Percentiles rank a stretch among this genome's conserved stretches.
Conservation (phyloP, 2,888 invertebrate species). For the Dexiosoma caninum region DNA sequence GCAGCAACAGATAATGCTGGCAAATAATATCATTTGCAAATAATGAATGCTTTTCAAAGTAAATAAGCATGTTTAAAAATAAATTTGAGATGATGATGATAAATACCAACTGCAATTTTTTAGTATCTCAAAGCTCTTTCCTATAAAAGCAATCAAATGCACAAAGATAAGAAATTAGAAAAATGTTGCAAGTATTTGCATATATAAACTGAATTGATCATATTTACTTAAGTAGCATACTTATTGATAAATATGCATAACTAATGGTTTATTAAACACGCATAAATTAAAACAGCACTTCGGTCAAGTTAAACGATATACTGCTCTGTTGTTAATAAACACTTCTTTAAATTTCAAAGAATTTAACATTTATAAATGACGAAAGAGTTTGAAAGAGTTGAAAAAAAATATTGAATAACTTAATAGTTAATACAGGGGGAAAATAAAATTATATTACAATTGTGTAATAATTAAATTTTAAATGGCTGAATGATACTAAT, state of each 20-base stretch:
- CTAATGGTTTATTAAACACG: conserved; percentile 51
- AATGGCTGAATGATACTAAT: no score
- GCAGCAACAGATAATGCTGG: conserved; percentile 9
- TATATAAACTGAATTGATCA: conserved; percentile 33
- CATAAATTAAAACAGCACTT: conserved; percentile 57
- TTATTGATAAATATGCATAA: conserved; percentile 59
- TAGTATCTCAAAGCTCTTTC: not conserved
- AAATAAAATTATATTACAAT: not conserved
- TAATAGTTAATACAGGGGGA: not conserved
- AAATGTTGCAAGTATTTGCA: no score
- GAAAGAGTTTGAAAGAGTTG: not conserved
- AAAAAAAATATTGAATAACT: not conserved
- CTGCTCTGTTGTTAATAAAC: not conserved
- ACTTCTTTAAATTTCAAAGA: conserved; percentile 7
- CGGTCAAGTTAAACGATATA: not conserved
- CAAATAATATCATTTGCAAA: conserved; percentile 37
- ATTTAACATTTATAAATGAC: conserved; percentile 35
- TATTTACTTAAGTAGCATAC: conserved; percentile 18
- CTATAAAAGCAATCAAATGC: not conserved
- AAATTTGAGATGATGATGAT: conserved; percentile 40
- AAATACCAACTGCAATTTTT: conserved; percentile 37
- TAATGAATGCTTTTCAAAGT: conserved; percentile 36
- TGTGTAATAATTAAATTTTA: no score
- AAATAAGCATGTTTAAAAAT: conserved; percentile 49
- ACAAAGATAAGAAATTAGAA: not conserved